Base-by-base conservation (phyloP, 2,797 vertebrate genomes). In the Sebastes variabilis region DNA sequence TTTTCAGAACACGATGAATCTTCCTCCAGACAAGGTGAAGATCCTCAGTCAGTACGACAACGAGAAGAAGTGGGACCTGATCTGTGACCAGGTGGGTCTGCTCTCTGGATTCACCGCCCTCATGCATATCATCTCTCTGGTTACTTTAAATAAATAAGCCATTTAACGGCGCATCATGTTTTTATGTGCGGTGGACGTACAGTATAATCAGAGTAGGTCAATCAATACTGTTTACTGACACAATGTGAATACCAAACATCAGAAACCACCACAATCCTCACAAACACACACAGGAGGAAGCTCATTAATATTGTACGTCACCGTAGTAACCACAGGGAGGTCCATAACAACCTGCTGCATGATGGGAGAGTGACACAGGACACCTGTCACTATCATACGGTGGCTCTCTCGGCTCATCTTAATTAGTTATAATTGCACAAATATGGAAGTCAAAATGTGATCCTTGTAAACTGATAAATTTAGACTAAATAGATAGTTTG, bases 41-140 rank as follows among this genome's bases (percentile, higher is more conserved):
- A 95, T 99, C 79, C 96, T 99, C 59, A 96, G 93, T 75, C 96
- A 97, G 88, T 98, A 98, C 0, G 97, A 98, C 94, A 96, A 87
- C 0, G 97, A 99, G 90, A 99, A 99, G 96, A 99, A 99, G 85
- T 99, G 98, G 98, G 98, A 99, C 62, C 95, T 99, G 87, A 94
- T 99, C 88, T 99, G 98, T 83, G 96, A 97, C 88, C 96, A 97
- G 95, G 96, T 97, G 89, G 70, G 71, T 72, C 8, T 25, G 6
- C 9, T 2, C 6, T 61, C 22, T 2, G 16, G 2, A 2, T 18
- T 11, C 3, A 7, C 25, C 3, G 20, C 3, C 32, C 5, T n/a
- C 60, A 25, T 6, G 13, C 34, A 20, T 8, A 16, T 16, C 38
- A 11, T 29, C 24, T 66, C 38, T 66, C 38, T n/a, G 25, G 11